Base-by-base conservation (phyloP, 2,888 invertebrate species). In the Latrodectus elegans region DNA sequence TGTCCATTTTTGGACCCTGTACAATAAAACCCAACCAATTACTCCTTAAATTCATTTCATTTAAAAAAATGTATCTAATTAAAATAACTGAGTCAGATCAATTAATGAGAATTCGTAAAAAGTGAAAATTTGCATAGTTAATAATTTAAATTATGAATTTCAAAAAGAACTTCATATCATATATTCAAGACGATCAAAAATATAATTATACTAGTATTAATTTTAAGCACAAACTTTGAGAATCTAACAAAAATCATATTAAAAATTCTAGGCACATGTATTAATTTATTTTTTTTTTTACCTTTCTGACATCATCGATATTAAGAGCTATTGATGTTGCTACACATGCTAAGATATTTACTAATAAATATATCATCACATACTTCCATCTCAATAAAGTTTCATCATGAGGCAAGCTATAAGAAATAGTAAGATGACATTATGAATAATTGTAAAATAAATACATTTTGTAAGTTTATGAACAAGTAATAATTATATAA, bases 281-380 rank as follows among this genome's bases (percentile, higher is more conserved):
- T 14, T 17, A 52, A 26, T 55, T 9, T 68, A 55, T 12, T 52
- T 17, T 51, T 10, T 26, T 51, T 55, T 90, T 75, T 90, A 92
- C 92, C 91, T 89, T 91, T 89, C 83, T 90, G 26, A 88, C 90
- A 88, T 92, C 92, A 51, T 90, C 90, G 51, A 92, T 88, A 86
- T 92, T 92, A 4, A 92, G 90, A 67, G 91, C 77, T 26, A 91
- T 72, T 11, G 92, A 90, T 12, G 91, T 90, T 1, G 89, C 89
- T 11, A 92, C 91, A 90, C 92, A 92, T 22, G 91, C 91, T 12
- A 92, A 84, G 10, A 91, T 90, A 89, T 92, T 92, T 52, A 89
- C 91, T 71, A 92, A 89, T n/a, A 92, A 89, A 88, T 91, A 92
- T 72, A 92, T 91, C 92, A 92, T 92, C 12, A 92, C 92, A 90